These are phyloP conservation scores for Pteronura brasiliensis DNA, from an alignment of 2,113 vertebrate species.

Conservation along the genomic window DNA sequence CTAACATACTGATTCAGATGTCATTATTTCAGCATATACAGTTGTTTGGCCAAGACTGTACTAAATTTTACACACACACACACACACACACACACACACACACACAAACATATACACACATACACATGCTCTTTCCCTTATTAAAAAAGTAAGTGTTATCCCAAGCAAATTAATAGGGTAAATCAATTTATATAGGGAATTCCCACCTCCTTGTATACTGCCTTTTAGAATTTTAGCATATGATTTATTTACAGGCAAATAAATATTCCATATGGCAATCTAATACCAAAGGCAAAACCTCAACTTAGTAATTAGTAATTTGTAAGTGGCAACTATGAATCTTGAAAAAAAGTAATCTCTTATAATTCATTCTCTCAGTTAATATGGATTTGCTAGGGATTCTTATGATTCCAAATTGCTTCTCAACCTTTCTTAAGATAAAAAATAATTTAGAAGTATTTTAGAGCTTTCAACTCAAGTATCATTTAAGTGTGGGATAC, in stretches of 20 bases:
- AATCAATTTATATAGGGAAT: not conserved
- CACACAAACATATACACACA: rapidly evolving
- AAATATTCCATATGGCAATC: not conserved
- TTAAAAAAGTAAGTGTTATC: not conserved
- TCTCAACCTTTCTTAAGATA: not conserved
- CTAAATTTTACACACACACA: not conserved
- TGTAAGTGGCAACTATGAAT: not conserved
- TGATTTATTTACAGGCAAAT: not conserved
- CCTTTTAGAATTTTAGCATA: not conserved
- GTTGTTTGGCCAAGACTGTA: not conserved
- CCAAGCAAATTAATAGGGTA: not conserved
- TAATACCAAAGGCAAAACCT: not conserved
- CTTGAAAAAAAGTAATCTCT: not conserved
- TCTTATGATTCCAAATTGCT: not conserved
- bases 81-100: not conserved
- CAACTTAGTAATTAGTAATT: not conserved
- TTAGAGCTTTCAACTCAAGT: not conserved
- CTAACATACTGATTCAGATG: not conserved
- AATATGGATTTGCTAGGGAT: not conserved
- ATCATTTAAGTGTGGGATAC: not conserved
- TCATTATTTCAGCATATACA: not conserved
- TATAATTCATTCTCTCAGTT: not conserved
- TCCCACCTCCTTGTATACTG: not conserved
- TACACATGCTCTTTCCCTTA: not conserved
- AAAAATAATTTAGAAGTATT: constrained; percentile 1